Evolutionary conservation across 2,888 invertebrate genomes (phyloP), one percentile per base, ranked within the genome.

Genomic region (Phaonia tiefii): DNA sequence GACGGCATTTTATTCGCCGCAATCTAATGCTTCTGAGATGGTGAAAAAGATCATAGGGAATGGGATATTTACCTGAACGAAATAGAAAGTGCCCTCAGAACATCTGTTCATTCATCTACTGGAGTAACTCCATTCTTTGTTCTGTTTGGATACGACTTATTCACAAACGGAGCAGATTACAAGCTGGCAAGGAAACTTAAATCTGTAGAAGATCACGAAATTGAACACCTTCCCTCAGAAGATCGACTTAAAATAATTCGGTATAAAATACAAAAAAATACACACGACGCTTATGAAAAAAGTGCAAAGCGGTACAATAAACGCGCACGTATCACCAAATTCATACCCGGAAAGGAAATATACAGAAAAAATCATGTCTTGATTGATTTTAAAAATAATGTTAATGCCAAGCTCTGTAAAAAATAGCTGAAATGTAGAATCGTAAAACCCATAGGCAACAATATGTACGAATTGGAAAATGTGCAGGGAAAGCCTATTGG

Each of bases 1-100:
- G 20, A 86, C 83, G 31, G 81, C 85, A 1, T 51, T 69, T 13
- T 88, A 89, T 72, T 85, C 86, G 25, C 87, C 89, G 0, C 88
- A 89, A 79, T 74, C 80, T 0, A 89, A 89, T 74, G 86, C 86
- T 10, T 73, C 73, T 0, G 73, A 73, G 70, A 75, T 86, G 0
- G 82, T 85, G 0, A 88, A 89, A 60, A 67, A 1, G 63, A 63
- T 4, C 63, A 63, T 4, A 39, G 42, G 11, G 63, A 63, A 5
- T 63, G 63, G 63, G 63, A 63, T 20, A 2, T 8, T 10, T 3
- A 63, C 17, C 42, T 63, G 10, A 10, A 17, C 1, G 8, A 15
- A 1, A 58, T 49, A 7, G 49, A 49, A 49, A 15, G 49, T 49
- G 49, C 49, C 7, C 15, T 49, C 7, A 20, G 54, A 10, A 22